Base-by-base conservation (phyloP, 35 echinoderm and acorn worm species). In the Apostichopus japonicus region DNA sequence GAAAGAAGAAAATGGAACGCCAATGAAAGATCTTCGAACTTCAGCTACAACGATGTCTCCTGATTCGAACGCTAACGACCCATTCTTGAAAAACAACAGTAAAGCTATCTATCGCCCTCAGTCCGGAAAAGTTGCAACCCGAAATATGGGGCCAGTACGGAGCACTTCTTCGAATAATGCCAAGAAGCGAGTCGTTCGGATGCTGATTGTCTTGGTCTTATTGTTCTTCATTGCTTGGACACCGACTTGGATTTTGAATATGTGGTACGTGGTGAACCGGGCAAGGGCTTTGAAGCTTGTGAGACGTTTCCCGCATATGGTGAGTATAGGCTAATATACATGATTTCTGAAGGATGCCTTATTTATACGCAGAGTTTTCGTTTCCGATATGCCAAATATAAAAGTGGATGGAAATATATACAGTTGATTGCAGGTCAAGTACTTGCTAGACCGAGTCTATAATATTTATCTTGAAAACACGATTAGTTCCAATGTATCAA, bases 171-270 rank as follows among this genome's bases (percentile, higher is more conserved):
- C 95, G 6, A 99, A 95, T 67, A 90, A 73, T 4, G 97, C 97
- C 17, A 99, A 99, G 93, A 94, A 96, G 78, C 79, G 97, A 16
- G 97, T 99, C 0, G 97, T 99, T 15, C 91, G 94, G 54, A 99
- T 99, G 97, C 79, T 99, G 2, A 96, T 99, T 55, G 90, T 99
- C 8, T 79, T 99, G 15, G 97, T 99, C 2, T 19, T 93, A 5
- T 76, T 99, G 23, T 99, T 99, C 83, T 99, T 99, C 62, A 86
- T 96, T 19, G 94, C 95, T 63, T 99, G 97, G 97, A 90, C 95
- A 14, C 97, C 97, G 14, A 84, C 90, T n/a, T 99, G 97, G 97
- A 79, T 92, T 73, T 87, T 95, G 6, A 96, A 95, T 77, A 95
- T 96, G 76, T 99, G 97, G 95, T 59, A 62, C 71, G 77, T 91